Evolutionary conservation across 92 coral and sea anemone species (phyloP), one percentile per base, ranked within the genome.

Genomic region (Palythoa caribaeorum): DNA sequence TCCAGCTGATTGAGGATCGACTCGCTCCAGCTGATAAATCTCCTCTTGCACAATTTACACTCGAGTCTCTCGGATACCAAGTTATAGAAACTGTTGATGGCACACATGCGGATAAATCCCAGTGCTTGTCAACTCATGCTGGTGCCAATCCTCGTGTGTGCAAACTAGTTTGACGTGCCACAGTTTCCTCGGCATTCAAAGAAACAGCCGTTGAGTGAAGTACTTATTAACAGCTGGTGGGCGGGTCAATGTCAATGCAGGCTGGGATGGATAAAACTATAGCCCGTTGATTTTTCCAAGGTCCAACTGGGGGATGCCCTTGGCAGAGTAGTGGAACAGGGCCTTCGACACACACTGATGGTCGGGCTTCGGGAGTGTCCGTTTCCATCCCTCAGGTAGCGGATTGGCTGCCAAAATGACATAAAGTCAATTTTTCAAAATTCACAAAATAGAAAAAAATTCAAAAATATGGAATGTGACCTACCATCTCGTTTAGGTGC

Each of bases 131-230:
- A 88, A 80, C 21, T 72, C 83, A 1, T 57, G 19, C 35, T 17
- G 28, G 79, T 69, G 47, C 53, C 94, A 88, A 52, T 38, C 63
- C 11, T 77, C 16, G 28, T 88, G 92, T 50, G 92, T 92, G 38
- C 94, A 89, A 72, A 60, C 21, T 39, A 90, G 59, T 35, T 36
- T 87, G 40, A 90, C 84, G 12, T 54, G 74, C 95, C 92, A 92
- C 77, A 92, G 89, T 79, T 92, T 92, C 75, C 89, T 89, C 5
- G 94, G 94, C 94, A 89, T 92, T 92, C 92, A 92, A 51, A 92
- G 71, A 39, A 92, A 60, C 86, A 92, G 77, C 4, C 89, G 91
- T 38, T 78, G 94, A n/a, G 87, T 86, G 72, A 86, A 89, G 73
- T 53, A 89, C 17, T 83, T 76, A 52, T 80, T 87, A 37, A 87